Evolutionary conservation across 1,140 invertebrate genomes (phyloP), one percentile per base, ranked within the genome.

Genomic region (Aphelinus atriplicis): DNA sequence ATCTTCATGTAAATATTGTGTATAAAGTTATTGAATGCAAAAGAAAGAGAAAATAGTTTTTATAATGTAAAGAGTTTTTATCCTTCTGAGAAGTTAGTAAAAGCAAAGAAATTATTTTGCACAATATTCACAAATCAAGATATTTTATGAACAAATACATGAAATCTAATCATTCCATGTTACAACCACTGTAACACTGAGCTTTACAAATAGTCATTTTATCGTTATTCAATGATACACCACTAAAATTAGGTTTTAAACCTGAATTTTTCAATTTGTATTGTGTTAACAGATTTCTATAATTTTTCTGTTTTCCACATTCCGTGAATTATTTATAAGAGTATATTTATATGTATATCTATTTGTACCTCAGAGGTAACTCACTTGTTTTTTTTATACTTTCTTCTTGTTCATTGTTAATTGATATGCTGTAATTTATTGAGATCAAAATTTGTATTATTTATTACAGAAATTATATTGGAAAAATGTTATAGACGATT

Each of bases 291-390:
- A 58, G 6, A 71, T 61, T n/a, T 75, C 65, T 75, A 70, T 68
- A 79, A 68, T 76, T 68, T 70, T 71, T 71, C 26, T 26, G 26
- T 26, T 26, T 26, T 26, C 26, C 55, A 77, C 43, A 77, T 79
- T 80, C 73, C 56, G 63, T 45, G 63, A 26, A 71, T 77, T 66
- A 77, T 74, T 67, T 26, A 60, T 75, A 68, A 63, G 71, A 77
- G 47, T 51, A 77, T 77, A 68, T 58, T 51, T 67, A 48, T 74
- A 65, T 71, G 65, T 65, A 62, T 70, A 55, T 71, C 69, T 71
- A 70, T 50, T 62, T 73, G 26, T 64, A 75, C 75, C 61, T 46
- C 7, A 71, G 60, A 50, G 57, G 43, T 51, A 7, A 64, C 1
- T 3, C 62, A 65, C 64, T 69, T 73, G 55, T 69, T 63, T 65